Percentiles rank a stretch among this genome's conserved stretches.
These are phyloP conservation scores for Discoglossus pictus DNA, from an alignment of 2,797 vertebrate species.

Conservation along the genomic window DNA sequence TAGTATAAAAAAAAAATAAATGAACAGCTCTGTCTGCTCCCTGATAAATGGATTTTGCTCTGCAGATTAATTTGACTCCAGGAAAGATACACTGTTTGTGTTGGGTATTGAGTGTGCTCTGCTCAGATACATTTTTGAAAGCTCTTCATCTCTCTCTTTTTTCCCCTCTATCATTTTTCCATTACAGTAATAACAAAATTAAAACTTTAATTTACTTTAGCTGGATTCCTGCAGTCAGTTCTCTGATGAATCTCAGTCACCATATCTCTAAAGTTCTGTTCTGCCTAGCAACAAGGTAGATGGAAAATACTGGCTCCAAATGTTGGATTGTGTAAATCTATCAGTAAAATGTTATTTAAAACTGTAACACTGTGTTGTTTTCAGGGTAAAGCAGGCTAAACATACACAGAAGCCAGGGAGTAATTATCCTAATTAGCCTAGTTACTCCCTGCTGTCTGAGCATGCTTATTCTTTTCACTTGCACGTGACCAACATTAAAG, in stretches of 20 bases:
- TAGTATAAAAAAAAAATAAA: conserved; percentile 38
- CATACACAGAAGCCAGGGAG: no score
- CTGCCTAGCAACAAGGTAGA: neutral
- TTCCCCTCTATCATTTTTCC: conserved; percentile 6
- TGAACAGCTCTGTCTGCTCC: conserved; percentile 40
- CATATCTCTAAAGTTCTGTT: neutral
- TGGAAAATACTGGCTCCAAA: neutral
- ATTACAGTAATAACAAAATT: conserved; percentile 30
- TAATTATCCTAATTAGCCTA: no score
- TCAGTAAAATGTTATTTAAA: no score
- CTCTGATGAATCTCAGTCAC: neutral
- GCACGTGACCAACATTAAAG: no score
- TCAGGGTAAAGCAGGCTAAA: no score
- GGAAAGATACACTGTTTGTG: conserved; percentile 43
- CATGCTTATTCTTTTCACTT: no score
- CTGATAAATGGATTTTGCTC: conserved; percentile 46
- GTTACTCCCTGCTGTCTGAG: no score
- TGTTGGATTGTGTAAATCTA: no score
- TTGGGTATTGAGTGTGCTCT: conserved; percentile 19
- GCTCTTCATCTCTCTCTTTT: conserved; percentile 13
- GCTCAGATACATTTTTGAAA: conserved; percentile 31
- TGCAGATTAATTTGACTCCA: conserved; percentile 40
- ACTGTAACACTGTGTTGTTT: no score
- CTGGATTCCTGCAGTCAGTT: conserved; percentile 10
- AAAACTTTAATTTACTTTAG: conserved; percentile 19